phyloP scores from a whole-genome alignment of 2,113 vertebrate genomes.

The Entelurus aequoreus region DNA sequence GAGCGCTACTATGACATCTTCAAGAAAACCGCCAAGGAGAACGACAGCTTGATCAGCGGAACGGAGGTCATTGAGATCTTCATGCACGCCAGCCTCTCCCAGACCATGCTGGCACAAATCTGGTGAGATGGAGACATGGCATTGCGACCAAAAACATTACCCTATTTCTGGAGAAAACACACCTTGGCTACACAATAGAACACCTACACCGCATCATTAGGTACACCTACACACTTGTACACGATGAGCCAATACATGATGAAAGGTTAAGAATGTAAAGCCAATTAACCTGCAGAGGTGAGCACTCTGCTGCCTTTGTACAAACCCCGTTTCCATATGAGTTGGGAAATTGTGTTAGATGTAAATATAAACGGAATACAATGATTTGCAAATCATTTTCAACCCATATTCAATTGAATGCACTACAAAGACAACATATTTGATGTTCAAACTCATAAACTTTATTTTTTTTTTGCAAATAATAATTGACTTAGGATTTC shows the following conservation, averaged over 20 bases:
- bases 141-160: background rate
- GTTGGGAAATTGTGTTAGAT: too few relatives aligned
- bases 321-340: too few relatives aligned
- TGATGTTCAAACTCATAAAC: too few relatives aligned
- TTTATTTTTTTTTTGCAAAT: too few relatives aligned
- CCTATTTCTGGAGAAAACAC: background rate
- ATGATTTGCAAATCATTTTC: too few relatives aligned
- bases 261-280: too few relatives aligned
- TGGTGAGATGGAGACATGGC: slow-evolving; percentile 77
- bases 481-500: too few relatives aligned
- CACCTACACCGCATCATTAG: background rate
- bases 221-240: background rate
- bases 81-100: slow-evolving; percentile 89
- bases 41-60: slow-evolving; percentile 86
- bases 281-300: background rate
- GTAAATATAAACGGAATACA: too few relatives aligned
- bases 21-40: slow-evolving; percentile 82
- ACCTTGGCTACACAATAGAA: background rate
- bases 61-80: slow-evolving; percentile 97
- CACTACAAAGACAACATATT: too few relatives aligned
- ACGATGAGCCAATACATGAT: too few relatives aligned
- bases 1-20: slow-evolving; percentile 88
- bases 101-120: slow-evolving; percentile 90
- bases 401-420: too few relatives aligned
- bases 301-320: background rate